Percentiles rank a stretch among this genome's conserved stretches.
These are phyloP conservation scores for Ptychodera flava DNA, from an alignment of 35 echinoderm and acorn worm genomes.

Conservation along the genomic window DNA sequence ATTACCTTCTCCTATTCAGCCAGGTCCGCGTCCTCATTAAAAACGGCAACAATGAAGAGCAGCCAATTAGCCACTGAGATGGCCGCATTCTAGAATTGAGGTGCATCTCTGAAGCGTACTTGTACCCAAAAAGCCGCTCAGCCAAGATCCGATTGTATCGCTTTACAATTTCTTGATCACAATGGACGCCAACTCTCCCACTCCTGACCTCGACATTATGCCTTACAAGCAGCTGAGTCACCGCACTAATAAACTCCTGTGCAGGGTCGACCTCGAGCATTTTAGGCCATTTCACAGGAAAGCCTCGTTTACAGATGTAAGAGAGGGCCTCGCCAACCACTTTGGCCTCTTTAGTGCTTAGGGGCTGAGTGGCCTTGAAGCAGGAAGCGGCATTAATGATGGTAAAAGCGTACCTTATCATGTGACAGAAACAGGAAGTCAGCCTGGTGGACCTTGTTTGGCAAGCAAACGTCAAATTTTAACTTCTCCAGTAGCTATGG, in stretches of 20 bases:
- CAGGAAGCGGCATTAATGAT: neutral
- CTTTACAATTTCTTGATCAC: neutral
- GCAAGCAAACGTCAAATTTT: neutral
- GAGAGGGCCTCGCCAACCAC: neutral
- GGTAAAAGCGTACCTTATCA: neutral
- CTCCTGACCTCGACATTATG: neutral
- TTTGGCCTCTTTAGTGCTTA: neutral
- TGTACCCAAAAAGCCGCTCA: neutral
- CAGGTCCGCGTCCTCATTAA: neutral
- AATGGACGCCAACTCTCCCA: neutral
- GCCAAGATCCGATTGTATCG: neutral
- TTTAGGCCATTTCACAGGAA: too few relatives aligned
- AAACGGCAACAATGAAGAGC: neutral
- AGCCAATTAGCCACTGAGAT: neutral
- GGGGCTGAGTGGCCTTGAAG: neutral
- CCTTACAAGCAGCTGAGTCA: neutral
- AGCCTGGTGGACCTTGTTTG: neutral
- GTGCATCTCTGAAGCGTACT: neutral
- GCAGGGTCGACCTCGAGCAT: neutral
- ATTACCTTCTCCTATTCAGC: neutral
- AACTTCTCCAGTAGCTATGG: too few relatives aligned
- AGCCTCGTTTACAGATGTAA: neutral
- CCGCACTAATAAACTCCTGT: neutral
- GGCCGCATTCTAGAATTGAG: neutral
- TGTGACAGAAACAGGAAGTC: neutral